A percentile compares a stretch with the other conserved stretches of the same genome.
Conservation (phyloP, 2,797 vertebrate genomes). For the Sebastes taczanowskii region DNA sequence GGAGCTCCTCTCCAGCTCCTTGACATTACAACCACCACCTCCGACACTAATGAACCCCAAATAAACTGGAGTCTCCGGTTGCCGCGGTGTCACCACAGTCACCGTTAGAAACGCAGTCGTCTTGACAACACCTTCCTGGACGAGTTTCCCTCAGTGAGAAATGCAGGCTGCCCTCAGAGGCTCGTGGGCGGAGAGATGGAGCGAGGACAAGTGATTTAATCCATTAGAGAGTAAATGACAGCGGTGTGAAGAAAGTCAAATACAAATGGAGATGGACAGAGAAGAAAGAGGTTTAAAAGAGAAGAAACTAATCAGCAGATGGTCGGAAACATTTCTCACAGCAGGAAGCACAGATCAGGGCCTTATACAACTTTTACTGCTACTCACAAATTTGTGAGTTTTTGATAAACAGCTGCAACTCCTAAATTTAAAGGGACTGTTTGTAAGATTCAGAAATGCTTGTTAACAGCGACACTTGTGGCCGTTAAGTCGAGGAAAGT, state of each 20-base stretch:
- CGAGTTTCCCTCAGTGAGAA: slow-evolving; percentile 67
- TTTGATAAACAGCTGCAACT: too few species aligned
- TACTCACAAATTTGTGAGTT: too few species aligned
- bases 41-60: slow-evolving; percentile 54
- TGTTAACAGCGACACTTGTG: too few species aligned
- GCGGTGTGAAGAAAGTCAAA: background rate
- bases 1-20: slow-evolving; percentile 45
- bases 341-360: background rate
- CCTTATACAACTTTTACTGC: background rate
- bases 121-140: slow-evolving; percentile 64
- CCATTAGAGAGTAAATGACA: slow-evolving; percentile 13
- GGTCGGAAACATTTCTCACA: background rate
- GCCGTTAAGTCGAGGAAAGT: too few species aligned
- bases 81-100: slow-evolving; percentile 23
- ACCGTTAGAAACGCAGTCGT: slow-evolving; percentile 27
- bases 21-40: background rate
- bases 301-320: background rate
- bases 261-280: background rate
- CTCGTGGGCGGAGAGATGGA: slow-evolving; percentile 19
- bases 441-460: too few species aligned
- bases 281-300: background rate
- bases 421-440: too few species aligned
- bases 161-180: slow-evolving; percentile 48
- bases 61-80: slow-evolving; percentile 30
- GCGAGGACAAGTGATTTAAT: background rate